Percentiles rank a stretch among this genome's conserved stretches.
These are phyloP conservation scores for Lycorma delicatula DNA, from an alignment of 1,140 invertebrate genomes.

Conservation along the genomic window DNA sequence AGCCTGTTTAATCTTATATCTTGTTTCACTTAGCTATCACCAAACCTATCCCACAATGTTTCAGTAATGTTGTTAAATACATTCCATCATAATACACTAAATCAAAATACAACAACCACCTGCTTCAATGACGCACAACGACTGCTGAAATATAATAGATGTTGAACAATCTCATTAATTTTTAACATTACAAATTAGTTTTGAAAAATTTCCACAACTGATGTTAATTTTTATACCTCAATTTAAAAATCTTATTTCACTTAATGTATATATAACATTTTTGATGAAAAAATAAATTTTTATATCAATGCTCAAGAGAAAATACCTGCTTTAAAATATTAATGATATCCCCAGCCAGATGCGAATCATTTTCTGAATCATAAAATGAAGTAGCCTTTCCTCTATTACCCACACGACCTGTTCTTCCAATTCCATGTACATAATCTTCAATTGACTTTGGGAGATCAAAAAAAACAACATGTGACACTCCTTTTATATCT, in stretches of 20 bases:
- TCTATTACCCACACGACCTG: conserved; percentile 84
- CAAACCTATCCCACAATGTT: no score
- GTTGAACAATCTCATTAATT: neutral
- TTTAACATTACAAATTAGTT: neutral
- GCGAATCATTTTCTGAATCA: conserved; percentile 51
- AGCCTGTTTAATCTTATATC: no score
- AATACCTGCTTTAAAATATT: conserved; percentile 58
- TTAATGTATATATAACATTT: neutral
- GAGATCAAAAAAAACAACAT: conserved; percentile 90
- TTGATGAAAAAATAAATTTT: neutral
- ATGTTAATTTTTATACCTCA: neutral
- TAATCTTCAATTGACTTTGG: conserved; percentile 85
- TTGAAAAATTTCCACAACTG: neutral
- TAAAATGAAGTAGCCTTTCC: conserved; percentile 86
- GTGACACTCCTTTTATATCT: conserved; percentile 73
- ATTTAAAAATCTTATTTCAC: neutral
- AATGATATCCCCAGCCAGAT: conserved; percentile 53
- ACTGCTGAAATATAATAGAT: neutral
- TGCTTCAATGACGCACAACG: no score
- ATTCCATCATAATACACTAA: no score
- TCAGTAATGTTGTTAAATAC: no score
- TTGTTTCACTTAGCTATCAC: no score
- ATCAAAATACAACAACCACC: no score
- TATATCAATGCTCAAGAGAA: neutral
- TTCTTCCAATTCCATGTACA: conserved; percentile 90